Evolutionary conservation across 2,888 invertebrate species (phyloP), one percentile per base, ranked within the genome.

Genomic region (Eilema sororculum): DNA sequence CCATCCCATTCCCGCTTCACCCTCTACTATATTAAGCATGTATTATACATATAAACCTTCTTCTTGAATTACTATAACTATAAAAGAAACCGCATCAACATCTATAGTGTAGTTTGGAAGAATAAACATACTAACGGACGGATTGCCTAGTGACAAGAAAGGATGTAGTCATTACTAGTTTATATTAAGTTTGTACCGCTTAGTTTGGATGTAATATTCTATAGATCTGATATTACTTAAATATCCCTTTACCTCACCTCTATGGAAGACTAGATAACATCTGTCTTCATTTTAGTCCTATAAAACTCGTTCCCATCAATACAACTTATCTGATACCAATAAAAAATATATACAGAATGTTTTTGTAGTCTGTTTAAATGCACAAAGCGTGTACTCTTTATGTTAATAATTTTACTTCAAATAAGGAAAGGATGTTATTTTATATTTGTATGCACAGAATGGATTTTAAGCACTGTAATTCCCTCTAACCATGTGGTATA

Each of bases 381-480:
- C 46, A 46, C 20, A 20, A 46, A 46, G 46, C 46, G 46, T 6
- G 20, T 52, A n/a, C 8, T 52, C n/a, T 52, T 52, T n/a, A 52
- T n/a, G n/a, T n/a, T n/a, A n/a, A n/a, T 52, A 20, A 6, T 52
- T n/a, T 52, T n/a, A 6, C 20, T 52, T 52, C 52, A 52, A 52
- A 52, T 52, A 52, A 52, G 52, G 52, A 52, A 52, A 52, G 52
- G n/a, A 52, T 52, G n/a, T 52, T 9, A 9, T n/a, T 52, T 52
- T n/a, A n/a, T 52, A 52, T 52, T 52, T 52, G 20, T 52, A 52
- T 52, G n/a, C 52, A 52, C 20, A 52, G 52, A 52, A 52, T 52
- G 52, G n/a, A 52, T 52, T 52, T 52, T n/a, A 52, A 52, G 9
- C 9, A 52, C 52, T n/a, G 5, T 52, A 46, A n/a, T 52, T n/a